These are phyloP conservation scores for Chrysochloris asiatica DNA, from an alignment of 2,113 vertebrate genomes.

Conservation along the genomic window DNA sequence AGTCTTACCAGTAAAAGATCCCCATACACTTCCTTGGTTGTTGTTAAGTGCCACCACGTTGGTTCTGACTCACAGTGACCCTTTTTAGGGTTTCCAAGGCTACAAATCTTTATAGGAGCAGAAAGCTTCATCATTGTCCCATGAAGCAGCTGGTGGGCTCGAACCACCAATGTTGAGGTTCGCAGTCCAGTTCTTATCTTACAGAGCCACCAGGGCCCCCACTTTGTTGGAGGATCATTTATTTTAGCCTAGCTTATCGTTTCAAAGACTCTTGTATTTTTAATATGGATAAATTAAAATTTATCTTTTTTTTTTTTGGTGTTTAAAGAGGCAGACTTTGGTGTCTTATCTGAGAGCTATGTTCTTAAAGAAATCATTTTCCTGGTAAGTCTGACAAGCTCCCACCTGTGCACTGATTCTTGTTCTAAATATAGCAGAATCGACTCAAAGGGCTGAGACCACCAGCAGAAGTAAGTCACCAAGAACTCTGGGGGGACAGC, in stretches of 20 bases:
- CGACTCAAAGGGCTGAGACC: neutral
- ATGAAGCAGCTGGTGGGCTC: no score
- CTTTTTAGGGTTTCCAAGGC: no score
- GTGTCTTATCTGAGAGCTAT: neutral
- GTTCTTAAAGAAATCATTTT: slow-evolving; percentile 40
- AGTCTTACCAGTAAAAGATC: neutral
- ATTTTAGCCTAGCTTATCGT: neutral
- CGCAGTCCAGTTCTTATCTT: no score
- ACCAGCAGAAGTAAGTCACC: neutral
- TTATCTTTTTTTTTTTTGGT: neutral
- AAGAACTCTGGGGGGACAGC: neutral
- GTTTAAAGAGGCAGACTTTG: neutral
- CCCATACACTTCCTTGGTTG: no score
- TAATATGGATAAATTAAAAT: neutral
- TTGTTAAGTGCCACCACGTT: no score
- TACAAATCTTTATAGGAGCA: no score
- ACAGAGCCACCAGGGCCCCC: no score
- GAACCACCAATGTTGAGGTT: no score
- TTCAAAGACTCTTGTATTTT: neutral
- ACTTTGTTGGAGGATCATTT: neutral
- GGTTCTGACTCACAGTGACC: no score
- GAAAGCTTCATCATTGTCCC: no score
- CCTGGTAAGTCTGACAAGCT: neutral
- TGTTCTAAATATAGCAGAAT: neutral
- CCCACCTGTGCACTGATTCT: neutral